Conservation (phyloP, 2,888 invertebrate species). For the Hyles lineata region DNA sequence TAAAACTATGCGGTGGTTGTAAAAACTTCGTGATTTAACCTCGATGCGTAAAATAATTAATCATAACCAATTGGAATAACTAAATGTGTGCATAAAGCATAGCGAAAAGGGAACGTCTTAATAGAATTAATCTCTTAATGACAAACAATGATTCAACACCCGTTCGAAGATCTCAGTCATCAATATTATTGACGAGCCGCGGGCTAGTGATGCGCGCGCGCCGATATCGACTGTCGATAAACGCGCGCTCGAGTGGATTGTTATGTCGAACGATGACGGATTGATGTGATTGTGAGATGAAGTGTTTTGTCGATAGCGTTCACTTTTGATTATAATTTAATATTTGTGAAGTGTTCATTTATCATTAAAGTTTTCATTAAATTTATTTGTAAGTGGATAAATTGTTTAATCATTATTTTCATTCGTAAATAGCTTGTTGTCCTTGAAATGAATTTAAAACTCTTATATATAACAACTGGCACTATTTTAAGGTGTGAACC, state of each 20-base stretch:
- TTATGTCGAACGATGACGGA: slow-evolving; percentile 19
- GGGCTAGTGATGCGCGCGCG: slow-evolving; percentile 15
- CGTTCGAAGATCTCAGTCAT: slow-evolving; percentile 24
- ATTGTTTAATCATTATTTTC: not conserved
- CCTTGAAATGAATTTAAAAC: not conserved
- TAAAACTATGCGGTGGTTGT: too few species aligned
- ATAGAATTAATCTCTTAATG: slow-evolving; percentile 19
- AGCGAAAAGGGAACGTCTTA: slow-evolving; percentile 11
- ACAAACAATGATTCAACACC: slow-evolving; percentile 27
- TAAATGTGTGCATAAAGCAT: not conserved
- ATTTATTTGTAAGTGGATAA: not conserved
- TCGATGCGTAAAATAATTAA: not conserved
- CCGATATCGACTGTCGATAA: slow-evolving; percentile 24
- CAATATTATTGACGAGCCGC: slow-evolving; percentile 17
- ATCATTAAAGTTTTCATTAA: not conserved
- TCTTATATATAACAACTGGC: too few species aligned
- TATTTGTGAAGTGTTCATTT: not conserved
- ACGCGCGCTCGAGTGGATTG: slow-evolving; percentile 13
- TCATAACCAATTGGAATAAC: not conserved
- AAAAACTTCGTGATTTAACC: not conserved
- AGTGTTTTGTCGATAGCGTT: slow-evolving; percentile 13
- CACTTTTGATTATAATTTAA: slow-evolving; percentile 9
- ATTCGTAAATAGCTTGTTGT: not conserved
- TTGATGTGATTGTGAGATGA: slow-evolving; percentile 25
- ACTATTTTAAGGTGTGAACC: too few species aligned